Base-by-base conservation (phyloP, 35 echinoderm and acorn worm genomes). In the Heliocidaris erythrogramma region DNA sequence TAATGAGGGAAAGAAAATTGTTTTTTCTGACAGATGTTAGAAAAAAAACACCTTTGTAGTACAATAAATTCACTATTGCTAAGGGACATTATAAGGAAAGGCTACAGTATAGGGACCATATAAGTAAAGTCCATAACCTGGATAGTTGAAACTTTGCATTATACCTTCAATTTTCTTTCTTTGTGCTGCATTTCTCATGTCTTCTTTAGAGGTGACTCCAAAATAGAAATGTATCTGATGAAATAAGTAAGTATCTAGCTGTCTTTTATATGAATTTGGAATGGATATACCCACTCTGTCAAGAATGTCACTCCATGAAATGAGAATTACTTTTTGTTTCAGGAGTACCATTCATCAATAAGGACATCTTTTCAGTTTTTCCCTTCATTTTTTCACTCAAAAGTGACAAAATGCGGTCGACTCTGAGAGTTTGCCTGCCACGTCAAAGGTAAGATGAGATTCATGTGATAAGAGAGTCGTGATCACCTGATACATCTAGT, bases 241-340 rank as follows among this genome's bases (percentile, higher is more conserved):
- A n/a, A 78, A 24, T 78, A 78, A n/a, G 52, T 56, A 10, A 56
- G 10, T 56, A 10, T 56, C 52, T 56, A 56, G 52, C 4, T 78
- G 65, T 78, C 65, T 78, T 78, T 78, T 21, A 78, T 24, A 78
- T 78, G 65, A 78, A 78, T 78, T 5, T 7, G 27, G 65, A 78
- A 78, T 78, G 7, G 65, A 78, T 78, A 78, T 78, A 78, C 65
- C 65, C 18, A n/a, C 65, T 78, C 65, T 78, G 27, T 78, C 65
- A 78, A 78, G 65, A 78, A 78, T 78, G 65, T 78, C 65, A 78
- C 65, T 78, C 65, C 65, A 78, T 78, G 17, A 78, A 78, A 78
- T 78, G 21, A 78, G 65, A 78, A 8, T 78, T 4, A 5, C 27
- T 0, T 78, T 78, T 78, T 78, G 21, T 78, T 78, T 78, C 65